A percentile compares a stretch with the other conserved stretches of the same genome.
These are phyloP conservation scores for Eciton burchellii DNA, from an alignment of 1,140 invertebrate species.

Conservation along the genomic window DNA sequence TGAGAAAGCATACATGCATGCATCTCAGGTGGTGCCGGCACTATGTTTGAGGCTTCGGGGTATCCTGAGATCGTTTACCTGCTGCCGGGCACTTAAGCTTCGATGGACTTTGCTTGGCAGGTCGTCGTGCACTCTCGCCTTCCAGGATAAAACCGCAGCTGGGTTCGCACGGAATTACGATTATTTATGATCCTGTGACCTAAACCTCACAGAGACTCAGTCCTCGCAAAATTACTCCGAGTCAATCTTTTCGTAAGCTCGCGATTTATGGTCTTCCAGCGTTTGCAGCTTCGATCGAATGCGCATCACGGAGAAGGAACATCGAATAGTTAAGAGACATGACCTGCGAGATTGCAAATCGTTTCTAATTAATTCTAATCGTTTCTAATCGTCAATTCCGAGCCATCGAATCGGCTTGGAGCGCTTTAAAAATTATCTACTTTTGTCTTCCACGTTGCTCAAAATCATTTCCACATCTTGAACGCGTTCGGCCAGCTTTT, in stretches of 20 bases:
- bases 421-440: neutral
- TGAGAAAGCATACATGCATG: neutral
- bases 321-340: too few species aligned
- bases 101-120: slow-evolving; percentile 46
- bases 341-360: too few species aligned
- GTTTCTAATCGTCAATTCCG: too few species aligned
- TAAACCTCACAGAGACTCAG: slow-evolving; percentile 27
- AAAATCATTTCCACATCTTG: neutral
- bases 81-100: slow-evolving; percentile 52
- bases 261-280: slow-evolving; percentile 25
- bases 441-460: neutral
- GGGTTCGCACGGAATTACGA: slow-evolving; percentile 50
- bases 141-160: slow-evolving; percentile 55
- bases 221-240: slow-evolving; percentile 27
- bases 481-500: neutral
- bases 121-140: slow-evolving; percentile 36
- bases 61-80: slow-evolving; percentile 50
- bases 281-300: neutral
- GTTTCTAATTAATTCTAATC: too few species aligned
- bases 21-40: slow-evolving; percentile 16
- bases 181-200: slow-evolving; percentile 48
- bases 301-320: neutral
- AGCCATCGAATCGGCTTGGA: neutral
- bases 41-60: slow-evolving; percentile 14
- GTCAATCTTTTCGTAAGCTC: slow-evolving; percentile 42